Base-by-base conservation (phyloP, 2,113 vertebrate genomes). In the Cynocephalus volans region DNA sequence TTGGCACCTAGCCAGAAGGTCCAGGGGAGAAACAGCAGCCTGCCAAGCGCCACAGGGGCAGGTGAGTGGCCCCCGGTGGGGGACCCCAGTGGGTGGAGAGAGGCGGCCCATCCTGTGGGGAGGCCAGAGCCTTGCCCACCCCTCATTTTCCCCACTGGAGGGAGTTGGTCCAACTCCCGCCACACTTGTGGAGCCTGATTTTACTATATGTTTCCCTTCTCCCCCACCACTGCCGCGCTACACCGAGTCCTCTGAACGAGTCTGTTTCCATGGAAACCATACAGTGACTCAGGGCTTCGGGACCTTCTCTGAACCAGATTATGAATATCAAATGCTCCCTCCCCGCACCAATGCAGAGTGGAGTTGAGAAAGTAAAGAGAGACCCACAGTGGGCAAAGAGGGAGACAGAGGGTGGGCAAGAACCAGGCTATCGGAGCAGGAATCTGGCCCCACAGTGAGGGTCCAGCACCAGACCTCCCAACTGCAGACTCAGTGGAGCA, bases 271-370 rank as follows among this genome's bases (percentile, higher is more conserved):
- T 99, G 98, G 99, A 98, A 99, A 99, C 98, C 95, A 97, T 98
- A 98, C 98, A 98, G 98, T 99, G 99, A 99, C 99, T 99, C 98
- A 99, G 98, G 98, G 98, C 98, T 99, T 99, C 97, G 97, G 98
- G 98, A 98, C 98, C 97, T 98, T 98, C 98, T 98, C 97, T 98
- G 98, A 98, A 98, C 98, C 98, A 97, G 97, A 98, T 97, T 96
- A 98, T 91, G 98, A 98, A 98, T 98, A 97, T 98, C 33, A 81
- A 98, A 95, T 14, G 72, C 97, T 97, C 54, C 17, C 91, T 97
- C 96, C 95, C 94, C 86, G 58, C 95, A 97, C 93, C 92, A 33
- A 48, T 92, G 97, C 87, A 97, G 95, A 60, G 97, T 3, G 0
- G 88, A 95, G 92, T 96, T 96, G 81, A 6, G 0, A 96, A 97